These are phyloP conservation scores for Montipora cactus DNA, from an alignment of 64 coral and sea anemone genomes.

Conservation along the genomic window DNA sequence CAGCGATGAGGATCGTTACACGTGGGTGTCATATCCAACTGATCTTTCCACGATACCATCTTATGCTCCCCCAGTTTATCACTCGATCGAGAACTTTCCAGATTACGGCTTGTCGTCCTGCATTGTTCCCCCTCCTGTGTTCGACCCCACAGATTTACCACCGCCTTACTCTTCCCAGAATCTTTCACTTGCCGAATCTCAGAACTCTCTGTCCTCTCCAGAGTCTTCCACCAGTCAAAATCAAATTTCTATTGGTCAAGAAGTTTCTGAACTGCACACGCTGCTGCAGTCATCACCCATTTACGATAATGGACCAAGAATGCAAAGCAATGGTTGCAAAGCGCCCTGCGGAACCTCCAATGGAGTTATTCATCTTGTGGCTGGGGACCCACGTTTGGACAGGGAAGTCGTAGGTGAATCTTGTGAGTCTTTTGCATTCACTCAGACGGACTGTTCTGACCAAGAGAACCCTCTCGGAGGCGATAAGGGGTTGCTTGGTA, in stretches of 20 bases:
- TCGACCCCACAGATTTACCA: slow-evolving; percentile 89
- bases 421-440: not conserved
- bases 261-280: not conserved
- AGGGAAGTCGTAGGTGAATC: not conserved
- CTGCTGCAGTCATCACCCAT: not conserved
- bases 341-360: not conserved
- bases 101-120: slow-evolving; percentile 78
- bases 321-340: not conserved
- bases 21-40: slow-evolving; percentile 75
- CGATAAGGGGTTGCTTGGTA: not conserved
- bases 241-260: not conserved
- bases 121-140: slow-evolving; percentile 90
- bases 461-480: not conserved
- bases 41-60: slow-evolving; percentile 76
- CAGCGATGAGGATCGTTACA: slow-evolving; percentile 65
- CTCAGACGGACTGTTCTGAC: not conserved
- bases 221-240: slow-evolving; percentile 1
- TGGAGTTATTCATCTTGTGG: not conserved
- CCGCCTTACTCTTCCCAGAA: slow-evolving; percentile 92
- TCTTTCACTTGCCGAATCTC: slow-evolving; percentile 72
- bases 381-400: not conserved
- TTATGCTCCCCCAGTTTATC: slow-evolving; percentile 87
- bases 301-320: not conserved
- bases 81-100: slow-evolving; percentile 88
- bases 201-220: slow-evolving; percentile 45